Base-by-base conservation (phyloP, 2,113 vertebrate genomes). In the Cebus imitator region DNA sequence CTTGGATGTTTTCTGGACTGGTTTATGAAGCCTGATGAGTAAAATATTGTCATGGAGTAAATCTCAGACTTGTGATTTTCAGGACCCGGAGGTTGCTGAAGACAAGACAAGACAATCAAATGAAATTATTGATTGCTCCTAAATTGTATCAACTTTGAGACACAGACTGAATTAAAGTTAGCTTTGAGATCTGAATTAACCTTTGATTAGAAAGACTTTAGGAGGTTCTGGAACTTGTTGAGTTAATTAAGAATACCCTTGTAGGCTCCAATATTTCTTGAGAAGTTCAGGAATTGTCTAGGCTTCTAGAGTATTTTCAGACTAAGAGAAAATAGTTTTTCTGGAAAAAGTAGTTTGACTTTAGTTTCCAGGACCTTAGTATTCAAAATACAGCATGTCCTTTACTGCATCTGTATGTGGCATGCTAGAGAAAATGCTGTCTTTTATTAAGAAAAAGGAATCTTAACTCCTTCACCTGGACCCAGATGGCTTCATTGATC, bases 401-500 rank as follows among this genome's bases (percentile, higher is more conserved):
- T 80, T 93, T 95, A 25, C 13, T 32, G 43, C 7, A 6, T 57
- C 27, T 57, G 1, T 35, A 23, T 35, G 9, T 66, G 23, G 37
- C 48, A 37, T 80, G 8, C 75, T n/a, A 18, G 88, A 92, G 86
- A 66, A 87, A 89, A 58, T 18, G 35, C 3, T 20, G 18, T 50
- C 72, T 95, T 94, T 50, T 37, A 8, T 48, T 72, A 57, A 50
- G 45, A 52, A 80, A 92, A 84, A 81, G 52, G 21, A 57, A 89
- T 73, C 92, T 93, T 92, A 20, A 45, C 7, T 64, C 57, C 87
- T 95, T 97, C 70, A 87, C 12, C 50, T 89, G 85, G 76, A n/a
- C 82, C 82, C 50, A 6, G 48, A 79, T 91, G 76, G 87, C 82
- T 98, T 94, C 95, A 85, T 86, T 93, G 68, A 90, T 87, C 64